Base-by-base conservation (phyloP, 2,113 vertebrate species). In the Vulpes ferrilata region DNA sequence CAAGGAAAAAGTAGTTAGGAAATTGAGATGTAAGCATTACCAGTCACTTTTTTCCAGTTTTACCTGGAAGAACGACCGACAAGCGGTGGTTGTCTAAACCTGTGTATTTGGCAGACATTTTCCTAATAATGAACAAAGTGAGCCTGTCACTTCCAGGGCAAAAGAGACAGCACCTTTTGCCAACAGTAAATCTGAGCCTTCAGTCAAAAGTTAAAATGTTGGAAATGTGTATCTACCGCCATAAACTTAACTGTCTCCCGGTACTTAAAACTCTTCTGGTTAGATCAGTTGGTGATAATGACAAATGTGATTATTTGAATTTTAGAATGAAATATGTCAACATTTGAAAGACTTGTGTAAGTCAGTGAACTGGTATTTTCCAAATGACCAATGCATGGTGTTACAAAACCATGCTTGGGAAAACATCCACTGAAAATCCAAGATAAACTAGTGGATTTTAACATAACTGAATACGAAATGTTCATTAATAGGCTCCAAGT, bases 111-210 rank as follows among this genome's bases (percentile, higher is more conserved):
- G 12, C n/a, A 94, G 51, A 83, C 1, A n/a, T 86, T 93, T 94
- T 81, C 76, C 82, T 86, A 79, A 90, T 51, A 90, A 80, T 78
- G n/a, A 95, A 92, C 7, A 30, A 93, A 96, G n/a, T 59, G 9
- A 92, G n/a, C 19, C 69, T 80, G 15, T 38, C 23, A 57, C 16
- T 88, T 96, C 2, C 65, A 74, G 30, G 64, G 64, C n/a, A 83
- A 85, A 82, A 71, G 3, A 38, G 35, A 60, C 23, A 84, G 62
- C 59, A 55, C 4, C 16, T 53, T 93, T 93, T 84, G 12, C 1
- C 38, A 86, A 67, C 22, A 35, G 74, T 74, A 74, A 86, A 74
- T 81, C 88, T 43, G 91, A 83, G 11, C 23, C 73, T 94, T 83
- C 2, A 11, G 62, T 87, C 1, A 87, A 79, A 96, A 82, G 38